A percentile compares a stretch with the other conserved stretches of the same genome.
Conservation (phyloP, 2,113 vertebrate species). For the Cromileptes altivelis region DNA sequence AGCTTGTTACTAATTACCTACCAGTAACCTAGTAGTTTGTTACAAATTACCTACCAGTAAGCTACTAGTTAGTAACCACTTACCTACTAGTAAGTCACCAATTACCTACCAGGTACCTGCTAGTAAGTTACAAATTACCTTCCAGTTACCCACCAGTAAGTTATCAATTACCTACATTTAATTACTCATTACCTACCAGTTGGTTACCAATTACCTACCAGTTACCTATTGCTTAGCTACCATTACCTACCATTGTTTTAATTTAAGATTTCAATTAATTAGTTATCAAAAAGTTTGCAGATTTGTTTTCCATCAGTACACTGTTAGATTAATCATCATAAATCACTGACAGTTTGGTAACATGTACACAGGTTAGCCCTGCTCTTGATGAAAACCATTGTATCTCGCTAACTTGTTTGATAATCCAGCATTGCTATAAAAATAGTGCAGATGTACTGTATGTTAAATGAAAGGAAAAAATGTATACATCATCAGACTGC, state of each 20-base stretch:
- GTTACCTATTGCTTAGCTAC: no score
- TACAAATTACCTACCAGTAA: no score
- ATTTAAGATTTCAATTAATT: neutral
- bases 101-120: no score
- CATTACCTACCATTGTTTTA: no score
- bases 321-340: neutral
- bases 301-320: neutral
- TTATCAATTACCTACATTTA: neutral
- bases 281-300: neutral
- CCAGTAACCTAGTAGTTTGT: no score
- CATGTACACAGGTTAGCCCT: neutral
- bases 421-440: neutral
- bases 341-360: neutral
- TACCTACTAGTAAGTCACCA: no score
- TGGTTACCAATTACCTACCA: no score
- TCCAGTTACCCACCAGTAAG: no score
- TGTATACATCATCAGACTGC: neutral
- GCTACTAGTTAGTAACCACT: no score
- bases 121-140: no score
- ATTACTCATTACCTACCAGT: neutral
- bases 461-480: conserved; percentile 14
- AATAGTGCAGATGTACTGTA: neutral
- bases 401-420: conserved; percentile 18
- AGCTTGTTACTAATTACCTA: no score
- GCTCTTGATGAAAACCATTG: neutral